Base-by-base conservation (phyloP, 2,888 invertebrate species). In the Thera obeliscata region DNA sequence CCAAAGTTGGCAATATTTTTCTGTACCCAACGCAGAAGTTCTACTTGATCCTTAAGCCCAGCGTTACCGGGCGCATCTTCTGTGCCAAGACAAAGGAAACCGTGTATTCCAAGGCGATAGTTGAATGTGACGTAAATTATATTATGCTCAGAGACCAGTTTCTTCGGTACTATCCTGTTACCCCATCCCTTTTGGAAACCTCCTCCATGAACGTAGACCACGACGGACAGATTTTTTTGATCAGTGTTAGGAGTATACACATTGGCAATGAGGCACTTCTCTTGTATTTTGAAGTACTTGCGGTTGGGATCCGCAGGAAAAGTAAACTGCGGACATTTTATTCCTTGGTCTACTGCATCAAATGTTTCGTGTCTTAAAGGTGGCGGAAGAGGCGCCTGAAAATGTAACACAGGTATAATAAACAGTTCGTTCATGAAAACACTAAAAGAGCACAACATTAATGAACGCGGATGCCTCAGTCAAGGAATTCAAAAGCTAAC, bases 221-320 rank as follows among this genome's bases (percentile, higher is more conserved):
- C 46, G 0, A 84, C 84, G 5, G 83, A 75, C 0, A 79, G 73
- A 5, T 82, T 77, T 11, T 72, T 77, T 60, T 77, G 70, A 49
- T 77, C 58, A 1, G 86, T 88, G 57, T 84, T 78, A 0, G 88
- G 87, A 0, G 86, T 83, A 57, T 79, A 89, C 2, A 91, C 78
- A 69, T 84, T 90, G 2, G 87, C 79, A 6, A 86, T 73, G 0
- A 90, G 81, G 68, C 90, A 90, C 61, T 90, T 82, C 72, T 90
- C 89, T 57, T 74, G 62, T 36, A 60, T 58, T 7, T 50, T 50
- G 2, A 38, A 35, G n/a, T 22, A 22, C 22, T 22, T 49, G 8
- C 3, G 33, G 38, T 0, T 7, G n/a, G 22, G 22, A 33, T 38
- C 22, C 22, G 22, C 9, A 33, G 8, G 22, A 2, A 11, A 22